These are phyloP conservation scores for Acrocyrtus sp. DNA, from an alignment of 2,888 invertebrate species.

Conservation along the genomic window DNA sequence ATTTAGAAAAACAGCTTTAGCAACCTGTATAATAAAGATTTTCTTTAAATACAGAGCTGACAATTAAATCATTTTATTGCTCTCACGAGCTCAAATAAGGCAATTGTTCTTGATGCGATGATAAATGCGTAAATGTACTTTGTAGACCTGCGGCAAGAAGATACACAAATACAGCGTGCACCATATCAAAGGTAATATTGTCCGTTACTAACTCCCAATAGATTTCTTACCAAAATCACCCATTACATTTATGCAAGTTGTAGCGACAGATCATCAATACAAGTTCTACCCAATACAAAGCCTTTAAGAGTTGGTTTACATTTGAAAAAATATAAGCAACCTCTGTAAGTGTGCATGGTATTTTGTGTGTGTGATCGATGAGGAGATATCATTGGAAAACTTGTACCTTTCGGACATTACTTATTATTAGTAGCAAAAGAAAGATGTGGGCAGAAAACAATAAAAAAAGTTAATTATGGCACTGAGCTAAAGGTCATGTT, in stretches of 20 bases:
- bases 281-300: too few species aligned
- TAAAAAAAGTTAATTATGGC: slow-evolving; percentile 45
- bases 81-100: slow-evolving; percentile 25
- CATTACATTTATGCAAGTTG: too few species aligned
- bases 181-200: too few species aligned
- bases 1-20: not conserved
- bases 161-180: too few species aligned
- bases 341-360: too few species aligned
- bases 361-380: not conserved
- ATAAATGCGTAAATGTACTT: not conserved
- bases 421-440: slow-evolving; percentile 28
- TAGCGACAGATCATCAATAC: too few species aligned
- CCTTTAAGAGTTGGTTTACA: too few species aligned
- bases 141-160: not conserved
- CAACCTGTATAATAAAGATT: slow-evolving; percentile 10
- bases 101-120: slow-evolving; percentile 27
- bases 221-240: too few species aligned
- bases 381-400: slow-evolving; percentile 11
- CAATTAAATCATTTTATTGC: slow-evolving; percentile 47
- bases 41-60: too few species aligned
- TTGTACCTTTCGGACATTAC: too few species aligned
- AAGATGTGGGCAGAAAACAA: slow-evolving; percentile 36
- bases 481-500: slow-evolving; percentile 29
- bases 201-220: too few species aligned
- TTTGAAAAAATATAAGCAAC: too few species aligned